Evolutionary conservation across 1,140 invertebrate genomes (phyloP), one percentile per base, ranked within the genome.

Genomic region (Vanessa tameamea): DNA sequence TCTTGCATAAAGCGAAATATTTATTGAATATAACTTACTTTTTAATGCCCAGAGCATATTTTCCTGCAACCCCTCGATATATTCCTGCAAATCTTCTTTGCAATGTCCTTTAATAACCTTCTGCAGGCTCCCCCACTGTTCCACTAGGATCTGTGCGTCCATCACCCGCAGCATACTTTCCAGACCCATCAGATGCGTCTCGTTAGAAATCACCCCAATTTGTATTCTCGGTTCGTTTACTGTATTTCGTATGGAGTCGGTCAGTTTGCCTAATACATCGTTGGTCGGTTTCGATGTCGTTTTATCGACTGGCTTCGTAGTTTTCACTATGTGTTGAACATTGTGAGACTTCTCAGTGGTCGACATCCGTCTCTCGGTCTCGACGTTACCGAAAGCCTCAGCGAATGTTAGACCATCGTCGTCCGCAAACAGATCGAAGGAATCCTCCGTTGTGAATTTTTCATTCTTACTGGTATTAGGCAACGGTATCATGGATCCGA

Each of bases 41-140:
- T 96, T 96, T 6, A 96, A 87, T 2, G 96, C 96, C 96, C 96
- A 97, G 51, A 95, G 88, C 69, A 94, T 93, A 55, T 93, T 93
- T n/a, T 93, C 93, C 26, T 86, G 89, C 13, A 96, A 86, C 16
- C 94, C 96, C 8, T 94, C 87, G 43, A 96, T 88, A 83, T 96
- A 96, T 26, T 93, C 87, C 59, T 94, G 93, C 84, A 96, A 88
- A 66, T 96, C 94, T 59, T 94, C 93, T 6, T 81, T 86, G 84
- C 96, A 97, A 20, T 79, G 68, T 1, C 89, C 86, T 47, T 61
- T 47, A n/a, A 94, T 82, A 23, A 81, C 64, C 8, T 82, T 80
- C 84, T 90, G 83, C 31, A 93, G 77, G 15, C 80, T 80, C 1
- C 64, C 53, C 94, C 94, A 94, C 51, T 93, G 89, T 51, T 82